Conservation (phyloP, 1,140 invertebrate species). For the Drosophila neocordata region DNA sequence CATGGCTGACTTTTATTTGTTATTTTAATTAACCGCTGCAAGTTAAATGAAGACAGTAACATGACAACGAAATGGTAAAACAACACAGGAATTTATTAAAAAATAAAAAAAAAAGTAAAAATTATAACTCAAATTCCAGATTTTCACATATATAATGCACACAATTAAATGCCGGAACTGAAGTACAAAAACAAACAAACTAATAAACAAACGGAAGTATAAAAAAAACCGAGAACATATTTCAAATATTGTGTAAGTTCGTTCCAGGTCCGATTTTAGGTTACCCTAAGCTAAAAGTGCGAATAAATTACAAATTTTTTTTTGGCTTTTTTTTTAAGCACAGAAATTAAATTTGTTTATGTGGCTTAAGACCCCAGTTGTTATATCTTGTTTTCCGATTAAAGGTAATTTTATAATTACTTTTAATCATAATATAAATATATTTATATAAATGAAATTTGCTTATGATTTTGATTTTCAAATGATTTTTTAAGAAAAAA, state of each 20-base stretch:
- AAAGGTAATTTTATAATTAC: too few relatives aligned
- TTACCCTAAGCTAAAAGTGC: too few relatives aligned
- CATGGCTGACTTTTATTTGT: constrained; percentile 37
- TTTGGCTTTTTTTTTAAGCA: too few relatives aligned
- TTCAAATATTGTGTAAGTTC: background rate
- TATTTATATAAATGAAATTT: too few relatives aligned
- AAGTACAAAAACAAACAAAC: constrained; percentile 51
- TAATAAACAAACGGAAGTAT: constrained; percentile 77
- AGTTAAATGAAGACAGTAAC: constrained; percentile 75
- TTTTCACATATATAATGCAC: too few relatives aligned
- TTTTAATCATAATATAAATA: too few relatives aligned
- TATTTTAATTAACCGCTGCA: constrained; percentile 67
- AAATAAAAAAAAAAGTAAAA: constrained; percentile 19
- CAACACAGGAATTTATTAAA: constrained; percentile 30
- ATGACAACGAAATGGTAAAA: constrained; percentile 39
- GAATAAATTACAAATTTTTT: too few relatives aligned
- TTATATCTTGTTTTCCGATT: too few relatives aligned
- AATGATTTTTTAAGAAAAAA: too few relatives aligned
- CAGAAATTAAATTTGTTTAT: too few relatives aligned
- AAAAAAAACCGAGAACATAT: constrained; percentile 42
- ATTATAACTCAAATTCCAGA: constrained; percentile 34
- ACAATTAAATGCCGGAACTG: constrained; percentile 68
- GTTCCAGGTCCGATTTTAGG: background rate
- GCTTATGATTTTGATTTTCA: too few relatives aligned
- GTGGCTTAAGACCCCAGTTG: too few relatives aligned